These are phyloP conservation scores for Datnioides undecimradiatus DNA, from an alignment of 2,113 vertebrate genomes.

Conservation along the genomic window DNA sequence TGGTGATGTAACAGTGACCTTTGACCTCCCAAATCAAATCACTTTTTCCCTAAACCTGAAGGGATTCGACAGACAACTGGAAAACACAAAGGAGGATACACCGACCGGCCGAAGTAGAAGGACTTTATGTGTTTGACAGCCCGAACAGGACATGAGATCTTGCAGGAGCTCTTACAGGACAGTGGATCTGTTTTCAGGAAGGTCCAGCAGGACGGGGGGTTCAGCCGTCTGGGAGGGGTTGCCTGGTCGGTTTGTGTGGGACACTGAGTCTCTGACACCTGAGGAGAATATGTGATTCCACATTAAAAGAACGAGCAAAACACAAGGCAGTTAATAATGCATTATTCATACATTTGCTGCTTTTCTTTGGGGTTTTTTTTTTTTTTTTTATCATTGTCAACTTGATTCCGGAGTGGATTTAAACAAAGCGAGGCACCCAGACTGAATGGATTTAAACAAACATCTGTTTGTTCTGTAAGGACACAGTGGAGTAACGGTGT, in stretches of 20 bases:
- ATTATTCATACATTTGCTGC: background rate
- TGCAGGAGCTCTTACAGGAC: conserved; percentile 88
- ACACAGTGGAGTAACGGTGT: too few relatives aligned
- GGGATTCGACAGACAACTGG: too few relatives aligned
- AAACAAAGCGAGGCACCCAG: too few relatives aligned
- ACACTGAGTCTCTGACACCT: conserved; percentile 96
- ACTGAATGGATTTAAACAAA: too few relatives aligned
- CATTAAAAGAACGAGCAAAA: background rate
- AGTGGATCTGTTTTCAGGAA: conserved; percentile 89
- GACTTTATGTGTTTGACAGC: background rate
- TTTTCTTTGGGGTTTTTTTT: too few relatives aligned
- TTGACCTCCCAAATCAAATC: too few relatives aligned
- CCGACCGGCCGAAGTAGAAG: too few relatives aligned
- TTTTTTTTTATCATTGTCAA: background rate
- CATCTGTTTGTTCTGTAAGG: too few relatives aligned
- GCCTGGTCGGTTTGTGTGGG: conserved; percentile 87
- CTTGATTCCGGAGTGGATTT: too few relatives aligned
- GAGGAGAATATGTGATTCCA: conserved; percentile 42
- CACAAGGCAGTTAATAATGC: background rate
- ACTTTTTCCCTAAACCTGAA: too few relatives aligned
- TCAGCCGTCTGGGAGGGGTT: conserved; percentile 83
- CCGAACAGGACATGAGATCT: background rate
- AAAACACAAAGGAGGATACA: too few relatives aligned
- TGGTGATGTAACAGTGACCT: too few relatives aligned
- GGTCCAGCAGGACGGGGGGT: conserved; percentile 89